Conservation (phyloP, 2,888 invertebrate species). For the Bombylius major region DNA sequence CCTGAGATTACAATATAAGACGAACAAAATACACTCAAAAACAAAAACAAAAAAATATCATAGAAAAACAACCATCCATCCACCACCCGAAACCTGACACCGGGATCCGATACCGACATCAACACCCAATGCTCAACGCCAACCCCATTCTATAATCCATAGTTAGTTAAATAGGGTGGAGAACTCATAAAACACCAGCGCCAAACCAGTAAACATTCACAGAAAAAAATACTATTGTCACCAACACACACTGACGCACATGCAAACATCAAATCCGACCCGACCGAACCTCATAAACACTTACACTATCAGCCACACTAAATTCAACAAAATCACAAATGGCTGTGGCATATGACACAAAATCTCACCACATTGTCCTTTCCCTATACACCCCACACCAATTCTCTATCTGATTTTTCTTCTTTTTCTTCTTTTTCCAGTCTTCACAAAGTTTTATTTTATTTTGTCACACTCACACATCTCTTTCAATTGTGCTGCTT, state of each 20-base stretch:
- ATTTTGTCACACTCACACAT: too few relatives aligned
- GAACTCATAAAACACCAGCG: not conserved
- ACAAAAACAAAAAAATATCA: too few relatives aligned
- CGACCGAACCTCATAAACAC: too few relatives aligned
- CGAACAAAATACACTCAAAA: too few relatives aligned
- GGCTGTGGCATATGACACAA: conserved; percentile 1
- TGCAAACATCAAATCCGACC: not conserved
- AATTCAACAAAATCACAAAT: not conserved
- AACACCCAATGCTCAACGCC: not conserved
- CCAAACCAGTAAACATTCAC: not conserved
- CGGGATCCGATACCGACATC: not conserved
- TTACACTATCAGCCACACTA: too few relatives aligned
- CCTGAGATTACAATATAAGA: too few relatives aligned
- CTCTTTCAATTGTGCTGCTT: too few relatives aligned
- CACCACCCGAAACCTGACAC: not conserved
- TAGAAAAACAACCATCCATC: too few relatives aligned
- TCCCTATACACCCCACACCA: not conserved
- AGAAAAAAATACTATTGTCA: not conserved
- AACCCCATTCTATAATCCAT: not conserved
- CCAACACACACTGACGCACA: too few relatives aligned
- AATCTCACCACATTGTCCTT: conserved; percentile 1
- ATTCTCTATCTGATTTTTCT: not conserved
- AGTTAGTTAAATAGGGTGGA: not conserved
- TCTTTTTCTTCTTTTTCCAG: too few relatives aligned
- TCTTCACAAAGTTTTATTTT: too few relatives aligned